phyloP scores from a whole-genome alignment of 1,140 invertebrate genomes.

The Halotydeus destructor region DNA sequence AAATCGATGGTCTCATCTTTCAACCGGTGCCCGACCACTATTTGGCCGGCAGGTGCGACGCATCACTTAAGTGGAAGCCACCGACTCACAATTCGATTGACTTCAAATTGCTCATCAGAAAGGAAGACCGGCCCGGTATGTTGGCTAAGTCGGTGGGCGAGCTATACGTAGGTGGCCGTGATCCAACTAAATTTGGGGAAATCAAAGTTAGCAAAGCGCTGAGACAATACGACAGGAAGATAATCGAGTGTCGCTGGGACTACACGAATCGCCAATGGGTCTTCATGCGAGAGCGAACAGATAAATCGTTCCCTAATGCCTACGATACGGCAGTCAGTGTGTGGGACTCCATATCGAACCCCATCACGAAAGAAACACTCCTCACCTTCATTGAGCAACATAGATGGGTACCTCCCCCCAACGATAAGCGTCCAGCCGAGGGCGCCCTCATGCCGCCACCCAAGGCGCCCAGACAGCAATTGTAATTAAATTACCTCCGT shows the following conservation, averaged over 20 bases:
- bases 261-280: slow-evolving; percentile 50
- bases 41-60: slow-evolving; percentile 47
- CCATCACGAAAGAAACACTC: slow-evolving; percentile 56
- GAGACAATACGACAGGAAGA: slow-evolving; percentile 66
- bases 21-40: slow-evolving; percentile 54
- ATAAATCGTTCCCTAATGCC: slow-evolving; percentile 90
- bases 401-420: not conserved
- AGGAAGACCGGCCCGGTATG: slow-evolving; percentile 42
- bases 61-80: slow-evolving; percentile 95
- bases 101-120: slow-evolving; percentile 65
- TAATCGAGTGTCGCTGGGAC: slow-evolving; percentile 70
- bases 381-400: slow-evolving; percentile 39
- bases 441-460: too few relatives aligned
- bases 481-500: too few relatives aligned
- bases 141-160: slow-evolving; percentile 18
- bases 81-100: slow-evolving; percentile 79
- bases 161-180: slow-evolving; percentile 19
- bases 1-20: slow-evolving; percentile 94
- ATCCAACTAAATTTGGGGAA: slow-evolving; percentile 15
- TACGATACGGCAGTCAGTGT: slow-evolving; percentile 46
- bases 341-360: slow-evolving; percentile 37
- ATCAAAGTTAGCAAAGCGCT: slow-evolving; percentile 38
- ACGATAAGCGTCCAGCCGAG: too few relatives aligned
- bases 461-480: too few relatives aligned
- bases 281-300: slow-evolving; percentile 85